A percentile compares a stretch with the other conserved stretches of the same genome.
Conservation (phyloP, 2,888 invertebrate genomes). For the Rhagonycha lutea region DNA sequence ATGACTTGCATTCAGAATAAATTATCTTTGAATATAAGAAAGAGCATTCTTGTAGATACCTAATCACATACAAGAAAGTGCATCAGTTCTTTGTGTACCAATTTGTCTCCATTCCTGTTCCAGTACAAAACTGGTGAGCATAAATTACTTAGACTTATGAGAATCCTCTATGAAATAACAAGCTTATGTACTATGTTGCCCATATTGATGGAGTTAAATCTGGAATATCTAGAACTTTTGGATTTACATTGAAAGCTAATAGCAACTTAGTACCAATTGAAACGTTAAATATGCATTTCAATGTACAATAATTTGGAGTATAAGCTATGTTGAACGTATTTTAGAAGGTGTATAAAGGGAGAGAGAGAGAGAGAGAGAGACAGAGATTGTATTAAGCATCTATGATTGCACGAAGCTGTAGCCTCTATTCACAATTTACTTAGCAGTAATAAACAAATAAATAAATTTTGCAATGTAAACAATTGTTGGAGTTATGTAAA, state of each 20-base stretch:
- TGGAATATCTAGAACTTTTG: not conserved
- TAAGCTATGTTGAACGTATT: not conserved
- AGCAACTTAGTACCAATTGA: not conserved
- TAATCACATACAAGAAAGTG: not conserved
- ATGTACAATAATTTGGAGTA: not conserved
- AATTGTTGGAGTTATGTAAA: no score
- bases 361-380: no score
- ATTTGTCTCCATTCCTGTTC: not conserved
- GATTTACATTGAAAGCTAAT: not conserved
- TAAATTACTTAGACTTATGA: not conserved
- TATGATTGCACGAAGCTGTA: no score
- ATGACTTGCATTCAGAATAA: not conserved
- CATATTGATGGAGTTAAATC: not conserved
- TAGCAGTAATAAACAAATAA: not conserved
- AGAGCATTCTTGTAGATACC: not conserved
- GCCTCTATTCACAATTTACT: not conserved
- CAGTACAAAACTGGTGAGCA: not conserved
- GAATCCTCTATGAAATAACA: not conserved
- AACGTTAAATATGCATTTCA: not conserved
- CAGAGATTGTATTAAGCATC: no score
- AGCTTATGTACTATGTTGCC: not conserved
- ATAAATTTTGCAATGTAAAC: not conserved
- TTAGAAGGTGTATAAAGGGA: no score
- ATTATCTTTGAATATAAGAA: not conserved
- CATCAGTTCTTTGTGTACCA: not conserved